phyloP scores from a whole-genome alignment of 2,888 invertebrate genomes.

The Sphinx pinastri region DNA sequence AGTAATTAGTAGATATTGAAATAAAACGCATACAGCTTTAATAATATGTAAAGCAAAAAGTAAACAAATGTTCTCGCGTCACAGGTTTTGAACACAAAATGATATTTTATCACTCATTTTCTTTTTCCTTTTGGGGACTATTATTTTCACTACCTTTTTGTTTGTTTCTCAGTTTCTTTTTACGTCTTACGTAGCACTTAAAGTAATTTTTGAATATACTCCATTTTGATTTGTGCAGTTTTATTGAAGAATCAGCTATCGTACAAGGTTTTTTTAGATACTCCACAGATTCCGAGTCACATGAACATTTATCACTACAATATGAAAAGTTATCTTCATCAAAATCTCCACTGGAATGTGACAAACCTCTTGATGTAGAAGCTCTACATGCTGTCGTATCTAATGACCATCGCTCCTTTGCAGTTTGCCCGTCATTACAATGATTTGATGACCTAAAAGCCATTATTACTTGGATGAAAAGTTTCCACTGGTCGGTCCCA shows the following conservation, averaged over 20 bases:
- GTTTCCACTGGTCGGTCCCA: not conserved
- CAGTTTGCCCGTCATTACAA: not conserved
- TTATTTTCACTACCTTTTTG: conserved; percentile 31
- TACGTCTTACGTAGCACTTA: conserved; percentile 46
- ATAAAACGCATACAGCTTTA: no score
- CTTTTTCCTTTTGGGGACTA: not conserved
- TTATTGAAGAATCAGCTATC: conserved; percentile 59
- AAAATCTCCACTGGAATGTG: conserved; percentile 58
- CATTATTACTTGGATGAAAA: not conserved
- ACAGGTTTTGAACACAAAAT: no score
- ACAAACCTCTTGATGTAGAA: conserved; percentile 63
- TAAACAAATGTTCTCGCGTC: no score
- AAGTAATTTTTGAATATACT: conserved; percentile 52
- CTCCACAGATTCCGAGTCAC: conserved; percentile 48
- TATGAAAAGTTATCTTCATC: conserved; percentile 49
- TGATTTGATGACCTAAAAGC: not conserved
- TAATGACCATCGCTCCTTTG: conserved; percentile 47
- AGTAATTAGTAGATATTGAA: no score
- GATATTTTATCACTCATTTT: not conserved
- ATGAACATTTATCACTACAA: conserved; percentile 50
- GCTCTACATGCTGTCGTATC: conserved; percentile 52
- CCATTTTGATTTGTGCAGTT: conserved; percentile 61
- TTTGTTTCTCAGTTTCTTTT: conserved; percentile 38
- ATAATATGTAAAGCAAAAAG: no score
- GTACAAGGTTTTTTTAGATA: conserved; percentile 52